phyloP scores from a whole-genome alignment of 1,140 invertebrate genomes.

The Bombus superbus region DNA sequence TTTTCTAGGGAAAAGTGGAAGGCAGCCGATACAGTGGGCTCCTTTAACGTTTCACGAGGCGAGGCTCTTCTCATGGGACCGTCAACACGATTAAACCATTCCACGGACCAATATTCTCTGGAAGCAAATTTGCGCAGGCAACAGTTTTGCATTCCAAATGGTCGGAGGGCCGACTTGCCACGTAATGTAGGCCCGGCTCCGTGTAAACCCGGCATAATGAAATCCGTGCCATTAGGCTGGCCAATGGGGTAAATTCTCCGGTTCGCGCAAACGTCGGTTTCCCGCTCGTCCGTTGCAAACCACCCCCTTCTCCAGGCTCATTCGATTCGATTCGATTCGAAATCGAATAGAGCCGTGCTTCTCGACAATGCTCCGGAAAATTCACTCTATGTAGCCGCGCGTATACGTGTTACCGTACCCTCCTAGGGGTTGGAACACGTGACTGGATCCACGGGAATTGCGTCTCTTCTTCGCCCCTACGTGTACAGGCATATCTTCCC shows the following conservation, averaged over 20 bases:
- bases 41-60: not conserved
- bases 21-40: not conserved
- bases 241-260: slow-evolving; percentile 62
- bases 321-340: slow-evolving; percentile 58
- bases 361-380: slow-evolving; percentile 64
- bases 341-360: slow-evolving; percentile 63
- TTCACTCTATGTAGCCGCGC: slow-evolving; percentile 40
- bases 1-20: not conserved
- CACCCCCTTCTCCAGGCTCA: slow-evolving; percentile 5
- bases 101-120: slow-evolving; percentile 38
- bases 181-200: slow-evolving; percentile 40
- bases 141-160: slow-evolving; percentile 67
- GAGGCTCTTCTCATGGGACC: not conserved
- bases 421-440: not conserved
- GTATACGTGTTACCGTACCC: slow-evolving; percentile 25
- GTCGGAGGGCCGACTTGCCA: slow-evolving; percentile 25
- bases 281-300: slow-evolving; percentile 58
- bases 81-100: slow-evolving; percentile 43
- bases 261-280: slow-evolving; percentile 67
- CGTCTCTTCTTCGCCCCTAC: not conserved
- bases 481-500: not conserved
- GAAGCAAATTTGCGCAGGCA: slow-evolving; percentile 62
- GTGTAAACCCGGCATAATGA: slow-evolving; percentile 66
- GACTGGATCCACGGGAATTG: slow-evolving; percentile 14
- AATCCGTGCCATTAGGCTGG: slow-evolving; percentile 71